Base-by-base conservation (phyloP, 2,888 invertebrate species). In the Phasia obesa region DNA sequence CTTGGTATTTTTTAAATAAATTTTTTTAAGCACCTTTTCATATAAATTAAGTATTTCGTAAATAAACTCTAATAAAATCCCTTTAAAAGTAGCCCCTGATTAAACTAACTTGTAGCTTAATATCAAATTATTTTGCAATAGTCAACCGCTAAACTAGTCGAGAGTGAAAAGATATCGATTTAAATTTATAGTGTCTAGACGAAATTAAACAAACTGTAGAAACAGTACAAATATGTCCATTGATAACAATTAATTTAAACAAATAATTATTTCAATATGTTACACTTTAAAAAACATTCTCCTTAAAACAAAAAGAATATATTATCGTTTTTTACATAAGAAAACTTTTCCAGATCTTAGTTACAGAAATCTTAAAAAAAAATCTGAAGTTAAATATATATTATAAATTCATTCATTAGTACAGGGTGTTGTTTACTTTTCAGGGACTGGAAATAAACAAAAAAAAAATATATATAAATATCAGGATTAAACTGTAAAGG, bases 141-240 rank as follows among this genome's bases (percentile, higher is more conserved):
- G 11, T 35, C 9, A 35, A 35, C 1, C 11, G 11, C 1, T 35
- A 9, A 35, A 11, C 11, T 35, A 11, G 5, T 35, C 35, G n/a
- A n/a, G n/a, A n/a, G n/a, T 35, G 2, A 35, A 74, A 51, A 19
- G 31, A 51, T 31, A 31, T 25, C 55, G 21, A 27, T 44, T 47
- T 49, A 62, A 71, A 57, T 64, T 71, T 42, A 60, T 42, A 13
- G 4, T n/a, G 59, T 55, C 65, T 74, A 75, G 62, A 76, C 70
- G 42, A 65, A 64, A 73, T 17, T 65, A 47, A 55, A 47, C 42
- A 44, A 53, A 60, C 13, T 38, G 2, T 21, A 15, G 11, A 4
- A 60, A 25, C 25, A 51, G 17, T 15, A 5, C 23, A 0, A 74
- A 42, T n/a, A 60, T 38, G 25, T 51, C 25, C 27, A 38, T 35